Percentiles rank a stretch among this genome's conserved stretches.
phyloP scores from a whole-genome alignment of 1,140 invertebrate genomes.

The Sipha flava region DNA sequence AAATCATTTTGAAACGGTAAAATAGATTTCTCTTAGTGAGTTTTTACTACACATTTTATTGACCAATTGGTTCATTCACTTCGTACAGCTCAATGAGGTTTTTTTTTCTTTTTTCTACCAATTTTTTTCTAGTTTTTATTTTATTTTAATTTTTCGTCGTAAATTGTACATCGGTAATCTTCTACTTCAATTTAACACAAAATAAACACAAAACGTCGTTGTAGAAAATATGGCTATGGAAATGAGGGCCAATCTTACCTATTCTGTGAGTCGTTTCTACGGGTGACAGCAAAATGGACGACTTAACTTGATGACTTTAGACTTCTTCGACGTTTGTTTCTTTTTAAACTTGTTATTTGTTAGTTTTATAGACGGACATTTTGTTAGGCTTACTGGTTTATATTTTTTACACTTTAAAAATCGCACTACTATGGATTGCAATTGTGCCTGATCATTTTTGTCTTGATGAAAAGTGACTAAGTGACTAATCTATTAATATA shows the following conservation, averaged over 20 bases:
- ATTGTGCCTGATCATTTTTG: background rate
- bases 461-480: background rate
- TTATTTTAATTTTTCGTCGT: background rate
- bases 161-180: background rate
- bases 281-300: conserved; percentile 21
- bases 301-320: conserved; percentile 21
- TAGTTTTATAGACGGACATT: conserved; percentile 12
- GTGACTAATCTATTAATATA: no score
- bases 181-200: background rate
- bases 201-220: background rate
- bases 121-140: no score
- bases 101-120: no score
- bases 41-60: no score
- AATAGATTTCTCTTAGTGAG: no score
- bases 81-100: no score
- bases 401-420: background rate
- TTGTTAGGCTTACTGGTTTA: background rate
- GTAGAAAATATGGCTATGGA: conserved; percentile 23
- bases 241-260: background rate
- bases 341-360: background rate
- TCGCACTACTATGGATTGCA: background rate
- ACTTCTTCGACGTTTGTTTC: background rate
- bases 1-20: no score
- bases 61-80: no score
- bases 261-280: background rate